Conservation (phyloP, 2,888 invertebrate species). For the Deilephila elpenor region DNA sequence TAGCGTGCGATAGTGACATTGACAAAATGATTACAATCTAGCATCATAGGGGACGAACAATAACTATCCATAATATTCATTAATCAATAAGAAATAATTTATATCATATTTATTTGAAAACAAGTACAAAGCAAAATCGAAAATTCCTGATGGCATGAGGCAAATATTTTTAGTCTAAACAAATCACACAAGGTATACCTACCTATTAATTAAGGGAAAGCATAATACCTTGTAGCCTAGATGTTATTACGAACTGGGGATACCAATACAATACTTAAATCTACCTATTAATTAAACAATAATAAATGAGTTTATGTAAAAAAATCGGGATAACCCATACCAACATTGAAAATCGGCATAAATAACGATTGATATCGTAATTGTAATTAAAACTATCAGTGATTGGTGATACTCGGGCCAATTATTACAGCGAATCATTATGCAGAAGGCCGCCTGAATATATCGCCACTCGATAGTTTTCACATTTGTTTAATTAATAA, state of each 20-base stretch:
- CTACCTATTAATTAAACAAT: not conserved
- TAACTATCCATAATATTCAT: not conserved
- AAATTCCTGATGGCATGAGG: no score
- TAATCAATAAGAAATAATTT: not conserved
- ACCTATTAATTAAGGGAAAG: no score
- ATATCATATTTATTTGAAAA: not conserved
- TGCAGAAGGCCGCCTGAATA: not conserved
- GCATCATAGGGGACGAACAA: not conserved
- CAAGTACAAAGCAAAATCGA: no score
- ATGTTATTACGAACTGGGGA: no score
- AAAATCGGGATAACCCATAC: not conserved
- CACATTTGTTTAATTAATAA: not conserved
- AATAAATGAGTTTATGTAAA: not conserved
- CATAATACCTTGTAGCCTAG: no score
- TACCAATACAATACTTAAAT: no score
- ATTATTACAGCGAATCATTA: not conserved
- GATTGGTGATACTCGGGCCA: not conserved
- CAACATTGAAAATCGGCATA: not conserved
- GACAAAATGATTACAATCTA: conserved; percentile 1
- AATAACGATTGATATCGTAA: not conserved
- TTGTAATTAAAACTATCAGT: conserved; percentile 13
- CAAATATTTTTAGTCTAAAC: no score
- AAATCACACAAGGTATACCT: no score
- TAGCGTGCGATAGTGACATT: not conserved
- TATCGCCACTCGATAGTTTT: not conserved